phyloP scores from a whole-genome alignment of 2,113 vertebrate species.

The Podarcis raffonei region DNA sequence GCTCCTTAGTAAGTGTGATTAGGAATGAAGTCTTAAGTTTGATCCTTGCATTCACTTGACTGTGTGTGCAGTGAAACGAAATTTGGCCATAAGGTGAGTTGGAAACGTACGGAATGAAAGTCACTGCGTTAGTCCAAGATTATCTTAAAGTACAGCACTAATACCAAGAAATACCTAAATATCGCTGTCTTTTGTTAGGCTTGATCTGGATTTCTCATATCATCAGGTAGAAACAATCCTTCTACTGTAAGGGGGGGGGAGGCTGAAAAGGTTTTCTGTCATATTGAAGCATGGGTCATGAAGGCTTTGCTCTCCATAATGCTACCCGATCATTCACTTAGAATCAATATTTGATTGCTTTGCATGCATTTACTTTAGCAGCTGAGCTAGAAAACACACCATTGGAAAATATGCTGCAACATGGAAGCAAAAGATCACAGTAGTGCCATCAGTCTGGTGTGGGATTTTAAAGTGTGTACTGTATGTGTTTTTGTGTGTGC shows the following conservation, averaged over 20 bases:
- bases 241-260: background rate
- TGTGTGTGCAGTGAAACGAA: background rate
- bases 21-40: background rate
- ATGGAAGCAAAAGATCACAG: background rate
- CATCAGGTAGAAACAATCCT: background rate
- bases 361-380: conserved; percentile 24
- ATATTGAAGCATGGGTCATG: background rate
- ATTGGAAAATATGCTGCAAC: background rate
- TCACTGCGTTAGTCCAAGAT: background rate
- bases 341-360: conserved; percentile 54
- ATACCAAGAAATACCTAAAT: background rate
- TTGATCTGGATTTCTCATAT: background rate
- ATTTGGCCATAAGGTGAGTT: background rate
- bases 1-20: background rate
- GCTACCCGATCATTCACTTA: conserved; percentile 26
- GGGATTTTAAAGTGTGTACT: background rate
- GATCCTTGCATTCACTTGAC: background rate
- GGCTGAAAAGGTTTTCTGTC: background rate
- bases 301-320: conserved; percentile 41
- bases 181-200: background rate
- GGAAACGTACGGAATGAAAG: background rate
- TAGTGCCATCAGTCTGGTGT: background rate
- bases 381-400: background rate
- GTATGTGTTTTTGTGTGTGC: background rate
- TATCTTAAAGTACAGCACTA: background rate